Conservation (phyloP, 2,113 vertebrate genomes). For the Ophthalmolycus amberensis region DNA sequence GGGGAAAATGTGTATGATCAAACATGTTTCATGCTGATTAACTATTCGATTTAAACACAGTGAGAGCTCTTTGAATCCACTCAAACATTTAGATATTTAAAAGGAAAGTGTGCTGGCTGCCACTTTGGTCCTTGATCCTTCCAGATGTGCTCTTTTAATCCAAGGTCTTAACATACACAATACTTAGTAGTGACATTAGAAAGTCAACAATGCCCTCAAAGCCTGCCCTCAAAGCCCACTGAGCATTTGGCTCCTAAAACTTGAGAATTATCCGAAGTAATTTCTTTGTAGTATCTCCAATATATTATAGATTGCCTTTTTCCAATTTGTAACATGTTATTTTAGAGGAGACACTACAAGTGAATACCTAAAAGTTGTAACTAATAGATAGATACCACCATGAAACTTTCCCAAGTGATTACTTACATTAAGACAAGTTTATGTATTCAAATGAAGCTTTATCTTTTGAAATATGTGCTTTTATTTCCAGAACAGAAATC, state of each 20-base stretch:
- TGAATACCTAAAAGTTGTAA: not conserved
- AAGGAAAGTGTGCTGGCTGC: not conserved
- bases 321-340: too few relatives aligned
- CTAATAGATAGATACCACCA: not conserved
- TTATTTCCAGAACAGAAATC: not conserved
- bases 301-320: not conserved
- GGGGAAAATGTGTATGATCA: too few relatives aligned
- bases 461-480: not conserved
- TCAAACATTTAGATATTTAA: not conserved
- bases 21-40: not conserved
- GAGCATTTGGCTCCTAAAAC: too few relatives aligned
- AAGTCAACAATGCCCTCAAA: not conserved
- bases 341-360: not conserved
- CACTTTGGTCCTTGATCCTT: not conserved
- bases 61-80: not conserved
- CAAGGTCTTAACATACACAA: not conserved
- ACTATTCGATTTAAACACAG: not conserved
- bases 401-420: not conserved
- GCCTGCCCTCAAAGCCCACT: not conserved
- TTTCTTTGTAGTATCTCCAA: too few relatives aligned
- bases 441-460: not conserved
- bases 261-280: too few relatives aligned
- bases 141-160: not conserved
- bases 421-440: not conserved
- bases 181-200: not conserved